Percentiles rank a stretch among this genome's conserved stretches.
Conservation (phyloP, 2,113 vertebrate species). For the Falcunculus frontatus region DNA sequence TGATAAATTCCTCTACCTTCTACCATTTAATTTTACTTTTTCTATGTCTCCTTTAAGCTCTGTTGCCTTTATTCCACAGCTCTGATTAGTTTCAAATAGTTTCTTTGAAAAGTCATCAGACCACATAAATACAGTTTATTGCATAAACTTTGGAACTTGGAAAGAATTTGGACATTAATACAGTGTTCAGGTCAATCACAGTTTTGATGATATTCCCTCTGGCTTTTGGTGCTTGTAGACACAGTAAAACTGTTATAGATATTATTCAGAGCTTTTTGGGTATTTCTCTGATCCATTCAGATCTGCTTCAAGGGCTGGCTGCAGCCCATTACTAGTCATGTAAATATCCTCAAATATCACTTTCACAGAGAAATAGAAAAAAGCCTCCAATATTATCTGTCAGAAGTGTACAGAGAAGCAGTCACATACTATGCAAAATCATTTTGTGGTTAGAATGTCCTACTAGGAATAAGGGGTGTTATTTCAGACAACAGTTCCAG, state of each 20-base stretch:
- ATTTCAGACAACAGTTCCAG: background rate
- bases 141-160: background rate
- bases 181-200: background rate
- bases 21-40: background rate
- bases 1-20: background rate
- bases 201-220: background rate
- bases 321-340: background rate
- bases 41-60: background rate
- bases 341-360: background rate
- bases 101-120: background rate
- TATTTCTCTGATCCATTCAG: background rate
- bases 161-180: background rate
- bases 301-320: background rate
- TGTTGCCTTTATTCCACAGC: background rate
- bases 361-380: background rate
- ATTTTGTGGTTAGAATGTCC: background rate
- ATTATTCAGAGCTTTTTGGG: background rate
- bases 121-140: background rate
- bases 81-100: background rate
- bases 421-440: background rate
- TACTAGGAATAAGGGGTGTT: background rate
- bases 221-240: background rate
- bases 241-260: background rate
- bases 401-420: background rate
- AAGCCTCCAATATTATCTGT: background rate